Evolutionary conservation across 2,888 invertebrate species (phyloP), one percentile per base, ranked within the genome.

Genomic region (Euspilapteryx auroguttella): DNA sequence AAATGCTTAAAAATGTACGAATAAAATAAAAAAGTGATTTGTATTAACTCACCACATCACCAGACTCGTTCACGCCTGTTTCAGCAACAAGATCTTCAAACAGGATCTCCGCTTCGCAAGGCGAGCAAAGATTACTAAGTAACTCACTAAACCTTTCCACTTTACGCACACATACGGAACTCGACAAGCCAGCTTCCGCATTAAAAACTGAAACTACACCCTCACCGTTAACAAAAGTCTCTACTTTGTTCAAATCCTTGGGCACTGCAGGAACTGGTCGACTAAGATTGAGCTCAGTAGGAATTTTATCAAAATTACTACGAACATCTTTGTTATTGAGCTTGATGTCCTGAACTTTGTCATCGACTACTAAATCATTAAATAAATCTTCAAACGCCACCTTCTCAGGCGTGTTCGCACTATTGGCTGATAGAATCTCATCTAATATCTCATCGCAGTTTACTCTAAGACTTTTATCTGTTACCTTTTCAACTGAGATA

Each of bases 121-220:
- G 73, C 3, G 73, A 69, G 55, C 75, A 73, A 41, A 75, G 52
- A 49, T 71, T 75, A 55, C 68, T 73, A 35, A 75, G 65, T 53
- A 75, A 53, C 50, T 75, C 75, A 73, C 75, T 75, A 42, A 75
- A 75, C 40, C 58, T 61, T 55, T 71, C 71, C 48, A 75, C 75
- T 71, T 65, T 71, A 33, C 65, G 58, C 39, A 75, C 71, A 68
- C 75, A 75, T 51, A 66, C 71, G 30, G 61, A 73, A 37, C 66
- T 69, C 37, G 73, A 48, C 40, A 69, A 53, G 11, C 64, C 31
- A n/a, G 13, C 21, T 5, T 10, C 14, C 5, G 22, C n/a, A 5
- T 21, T 20, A n/a, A 21, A 24, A 12, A 4, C 8, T 14, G 10
- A 61, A 34, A 55, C 52, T 7, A 56, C 49, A 37, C 59, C 63